A percentile compares a stretch with the other conserved stretches of the same genome.
Evolutionary conservation across 2,888 invertebrate genomes (phyloP).

Genomic region (Drosophila ezoana): DNA sequence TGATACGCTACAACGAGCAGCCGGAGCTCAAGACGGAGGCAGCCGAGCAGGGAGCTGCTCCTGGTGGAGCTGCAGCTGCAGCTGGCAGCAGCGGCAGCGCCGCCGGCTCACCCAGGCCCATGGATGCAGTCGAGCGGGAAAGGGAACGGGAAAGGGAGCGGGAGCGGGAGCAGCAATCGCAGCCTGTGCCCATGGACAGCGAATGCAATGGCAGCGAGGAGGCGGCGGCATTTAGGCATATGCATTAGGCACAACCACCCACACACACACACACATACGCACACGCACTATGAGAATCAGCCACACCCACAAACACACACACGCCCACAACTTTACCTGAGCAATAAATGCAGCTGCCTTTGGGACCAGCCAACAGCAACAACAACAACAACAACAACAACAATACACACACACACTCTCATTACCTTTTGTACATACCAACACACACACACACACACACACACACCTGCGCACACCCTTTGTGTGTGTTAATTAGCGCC

Average conservation of each 20-base stretch:
- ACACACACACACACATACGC: slow-evolving; percentile 16
- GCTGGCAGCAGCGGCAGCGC: slow-evolving; percentile 12
- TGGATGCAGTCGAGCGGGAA: slow-evolving; percentile 53
- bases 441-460: slow-evolving; percentile 17
- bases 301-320: slow-evolving; percentile 16
- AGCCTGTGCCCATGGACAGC: slow-evolving; percentile 58
- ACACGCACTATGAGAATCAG: slow-evolving; percentile 22
- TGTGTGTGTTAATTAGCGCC: slow-evolving; percentile 26
- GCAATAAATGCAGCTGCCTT: slow-evolving; percentile 48
- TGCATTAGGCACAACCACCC: slow-evolving; percentile 61
- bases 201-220: slow-evolving; percentile 45
- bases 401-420: slow-evolving; percentile 15
- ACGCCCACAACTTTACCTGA: slow-evolving; percentile 54
- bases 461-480: slow-evolving; percentile 26
- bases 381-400: slow-evolving; percentile 1
- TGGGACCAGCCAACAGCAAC: slow-evolving; percentile 53
- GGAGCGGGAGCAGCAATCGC: slow-evolving; percentile 6
- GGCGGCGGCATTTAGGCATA: slow-evolving; percentile 56
- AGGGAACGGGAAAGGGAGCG: slow-evolving; percentile 10
- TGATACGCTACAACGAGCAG: slow-evolving; percentile 83
- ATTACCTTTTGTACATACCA: slow-evolving; percentile 20
- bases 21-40: slow-evolving; percentile 28
- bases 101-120: slow-evolving; percentile 52
- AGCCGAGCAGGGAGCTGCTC: slow-evolving; percentile 34
- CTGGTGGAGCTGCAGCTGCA: slow-evolving; percentile 25